Percentiles rank a stretch among this genome's conserved stretches.
Evolutionary conservation across 2,888 invertebrate species (phyloP).

Genomic region (Encarsia formosa): DNA sequence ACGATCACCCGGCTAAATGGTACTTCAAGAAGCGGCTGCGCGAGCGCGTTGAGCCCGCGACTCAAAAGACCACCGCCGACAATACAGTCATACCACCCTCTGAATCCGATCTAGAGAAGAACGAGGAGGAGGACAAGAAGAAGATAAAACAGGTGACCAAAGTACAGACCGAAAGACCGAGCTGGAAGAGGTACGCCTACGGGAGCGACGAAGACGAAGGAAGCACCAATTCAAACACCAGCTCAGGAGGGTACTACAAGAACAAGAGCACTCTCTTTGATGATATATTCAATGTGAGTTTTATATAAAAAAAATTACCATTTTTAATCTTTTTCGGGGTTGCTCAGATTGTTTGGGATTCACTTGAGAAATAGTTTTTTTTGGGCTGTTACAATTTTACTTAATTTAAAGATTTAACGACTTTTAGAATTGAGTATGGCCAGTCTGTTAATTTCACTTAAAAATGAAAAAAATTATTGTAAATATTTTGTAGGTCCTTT

Average conservation of each 20-base stretch:
- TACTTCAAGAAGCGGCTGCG: constrained; percentile 35
- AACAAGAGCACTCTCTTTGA: constrained; percentile 50
- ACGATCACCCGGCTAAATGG: constrained; percentile 32
- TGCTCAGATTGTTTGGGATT: too few relatives aligned
- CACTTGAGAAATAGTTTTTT: too few relatives aligned
- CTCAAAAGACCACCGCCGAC: constrained; percentile 6
- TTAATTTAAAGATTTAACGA: too few relatives aligned
- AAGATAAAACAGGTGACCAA: background rate
- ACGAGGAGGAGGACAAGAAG: background rate
- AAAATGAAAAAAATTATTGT: too few relatives aligned
- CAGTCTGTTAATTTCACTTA: too few relatives aligned
- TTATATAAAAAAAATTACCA: too few relatives aligned
- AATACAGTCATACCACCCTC: constrained; percentile 7
- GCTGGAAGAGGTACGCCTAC: too few relatives aligned
- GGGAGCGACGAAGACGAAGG: background rate
- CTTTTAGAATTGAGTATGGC: too few relatives aligned
- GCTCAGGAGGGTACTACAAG: background rate
- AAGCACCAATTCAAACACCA: background rate
- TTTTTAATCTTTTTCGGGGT: background rate
- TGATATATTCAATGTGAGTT: constrained; percentile 63
- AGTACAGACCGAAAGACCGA: background rate
- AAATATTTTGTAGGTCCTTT: too few relatives aligned
- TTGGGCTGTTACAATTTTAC: background rate
- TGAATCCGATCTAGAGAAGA: background rate
- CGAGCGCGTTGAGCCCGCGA: constrained; percentile 27